phyloP scores from a whole-genome alignment of 2,797 vertebrate genomes.

The Neosalanx taihuensis region DNA sequence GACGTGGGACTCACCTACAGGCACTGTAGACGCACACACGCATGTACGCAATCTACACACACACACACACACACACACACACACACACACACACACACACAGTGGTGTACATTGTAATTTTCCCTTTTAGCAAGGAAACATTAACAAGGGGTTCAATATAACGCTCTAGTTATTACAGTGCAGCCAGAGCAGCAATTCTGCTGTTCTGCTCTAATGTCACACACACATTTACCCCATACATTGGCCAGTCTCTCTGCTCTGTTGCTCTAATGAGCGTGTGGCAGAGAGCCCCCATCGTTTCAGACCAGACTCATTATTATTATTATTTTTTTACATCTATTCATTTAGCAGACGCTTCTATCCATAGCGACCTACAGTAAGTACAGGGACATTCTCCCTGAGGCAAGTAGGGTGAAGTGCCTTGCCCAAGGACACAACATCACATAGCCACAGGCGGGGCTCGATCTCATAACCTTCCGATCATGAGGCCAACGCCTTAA shows the following conservation, averaged over 20 bases:
- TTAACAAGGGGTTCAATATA: conserved; percentile 1
- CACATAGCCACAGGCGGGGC: too few relatives aligned
- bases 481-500: too few relatives aligned
- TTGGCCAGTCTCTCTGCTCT: neutral
- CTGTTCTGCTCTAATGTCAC: neutral
- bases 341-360: too few relatives aligned
- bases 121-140: too few relatives aligned
- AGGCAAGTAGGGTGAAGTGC: too few relatives aligned
- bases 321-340: too few relatives aligned
- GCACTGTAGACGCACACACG: neutral
- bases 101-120: neutral
- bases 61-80: neutral
- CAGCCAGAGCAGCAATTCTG: neutral
- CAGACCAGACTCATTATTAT: too few relatives aligned
- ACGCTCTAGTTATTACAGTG: neutral
- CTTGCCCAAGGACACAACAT: too few relatives aligned
- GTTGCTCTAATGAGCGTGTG: conserved; percentile 4
- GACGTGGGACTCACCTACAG: neutral
- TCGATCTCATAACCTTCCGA: too few relatives aligned
- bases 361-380: too few relatives aligned
- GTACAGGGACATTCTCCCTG: too few relatives aligned
- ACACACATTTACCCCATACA: neutral
- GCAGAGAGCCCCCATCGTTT: neutral
- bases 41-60: neutral
- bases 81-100: neutral